Conservation (phyloP, 2,113 vertebrate species). For the Psittacula cyanocephala region DNA sequence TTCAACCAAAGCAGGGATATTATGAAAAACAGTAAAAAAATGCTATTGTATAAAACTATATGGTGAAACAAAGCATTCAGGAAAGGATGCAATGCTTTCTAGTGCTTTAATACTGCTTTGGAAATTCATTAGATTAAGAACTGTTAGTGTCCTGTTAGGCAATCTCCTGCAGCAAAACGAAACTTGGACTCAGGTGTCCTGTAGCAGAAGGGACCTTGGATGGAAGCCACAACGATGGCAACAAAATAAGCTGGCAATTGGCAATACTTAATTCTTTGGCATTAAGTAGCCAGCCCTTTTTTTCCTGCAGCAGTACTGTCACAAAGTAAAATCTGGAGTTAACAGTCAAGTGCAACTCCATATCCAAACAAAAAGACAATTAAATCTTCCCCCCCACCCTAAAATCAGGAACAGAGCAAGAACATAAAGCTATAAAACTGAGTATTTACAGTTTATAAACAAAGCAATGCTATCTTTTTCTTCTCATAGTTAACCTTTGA, state of each 20-base stretch:
- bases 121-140: not conserved
- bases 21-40: not conserved
- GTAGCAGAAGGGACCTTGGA: not conserved
- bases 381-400: not conserved
- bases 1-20: not conserved
- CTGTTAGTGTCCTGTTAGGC: not conserved
- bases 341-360: not conserved
- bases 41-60: not conserved
- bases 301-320: not conserved
- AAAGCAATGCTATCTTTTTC: not conserved
- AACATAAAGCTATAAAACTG: not conserved
- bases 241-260: not conserved
- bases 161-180: not conserved
- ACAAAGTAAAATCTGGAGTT: not conserved
- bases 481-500: not conserved
- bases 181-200: not conserved
- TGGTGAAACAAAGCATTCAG: not conserved
- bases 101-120: not conserved
- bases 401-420: not conserved
- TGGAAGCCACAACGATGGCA: conserved; percentile 10
- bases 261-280: not conserved
- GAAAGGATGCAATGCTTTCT: not conserved
- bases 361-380: not conserved
- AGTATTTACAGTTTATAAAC: not conserved
- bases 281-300: not conserved